Evolutionary conservation across 2,113 vertebrate species (phyloP).

Genomic region (Prunella fulvescens): DNA sequence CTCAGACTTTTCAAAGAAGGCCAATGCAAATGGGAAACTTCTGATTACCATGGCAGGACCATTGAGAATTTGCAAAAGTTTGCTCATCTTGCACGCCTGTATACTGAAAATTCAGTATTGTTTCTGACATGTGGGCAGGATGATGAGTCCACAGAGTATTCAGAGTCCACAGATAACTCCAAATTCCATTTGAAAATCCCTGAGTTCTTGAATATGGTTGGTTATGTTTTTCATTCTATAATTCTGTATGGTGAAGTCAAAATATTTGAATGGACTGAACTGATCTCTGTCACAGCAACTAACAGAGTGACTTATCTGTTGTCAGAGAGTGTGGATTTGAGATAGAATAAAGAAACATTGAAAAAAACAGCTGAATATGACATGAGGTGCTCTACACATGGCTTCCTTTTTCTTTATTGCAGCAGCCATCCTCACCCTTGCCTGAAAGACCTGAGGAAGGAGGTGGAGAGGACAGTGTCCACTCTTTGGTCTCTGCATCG

Average conservation of each 20-base stretch:
- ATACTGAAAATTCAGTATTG: background rate
- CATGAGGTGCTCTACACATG: background rate
- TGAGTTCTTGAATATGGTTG: background rate
- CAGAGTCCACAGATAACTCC: background rate
- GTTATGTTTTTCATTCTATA: background rate
- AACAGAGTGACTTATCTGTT: background rate
- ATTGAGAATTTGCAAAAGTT: background rate
- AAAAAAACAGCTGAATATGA: background rate
- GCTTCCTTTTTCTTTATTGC: background rate
- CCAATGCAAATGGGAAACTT: background rate
- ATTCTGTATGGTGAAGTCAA: background rate
- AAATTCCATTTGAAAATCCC: background rate
- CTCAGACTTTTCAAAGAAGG: background rate
- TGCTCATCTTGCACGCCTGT: background rate
- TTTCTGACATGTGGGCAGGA: background rate
- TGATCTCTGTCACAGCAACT: background rate
- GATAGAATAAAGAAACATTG: background rate
- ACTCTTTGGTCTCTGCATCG: background rate
- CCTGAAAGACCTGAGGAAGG: background rate
- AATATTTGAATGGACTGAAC: background rate
- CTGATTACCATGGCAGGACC: background rate
- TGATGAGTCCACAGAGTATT: background rate
- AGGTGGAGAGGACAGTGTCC: background rate
- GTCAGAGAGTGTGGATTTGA: background rate
- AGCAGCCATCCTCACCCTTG: background rate